These are phyloP conservation scores for Endomychus coccineus DNA, from an alignment of 2,888 invertebrate species.

Conservation along the genomic window DNA sequence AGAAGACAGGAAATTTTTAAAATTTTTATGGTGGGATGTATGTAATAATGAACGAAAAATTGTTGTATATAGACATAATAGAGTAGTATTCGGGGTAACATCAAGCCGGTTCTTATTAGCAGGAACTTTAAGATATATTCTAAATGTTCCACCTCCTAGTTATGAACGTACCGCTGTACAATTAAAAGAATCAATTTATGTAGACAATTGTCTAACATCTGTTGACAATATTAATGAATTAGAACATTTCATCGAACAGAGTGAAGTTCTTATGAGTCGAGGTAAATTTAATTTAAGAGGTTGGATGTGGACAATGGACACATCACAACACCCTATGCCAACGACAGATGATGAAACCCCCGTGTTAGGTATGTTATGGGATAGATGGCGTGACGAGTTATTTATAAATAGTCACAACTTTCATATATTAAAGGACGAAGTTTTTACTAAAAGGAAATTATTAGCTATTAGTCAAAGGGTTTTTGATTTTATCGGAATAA, in stretches of 20 bases:
- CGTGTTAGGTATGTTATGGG: constrained; percentile 6
- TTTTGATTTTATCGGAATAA: constrained; percentile 3
- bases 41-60: too few species aligned
- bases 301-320: background rate
- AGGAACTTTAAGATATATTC: background rate
- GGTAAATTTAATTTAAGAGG: constrained; percentile 5
- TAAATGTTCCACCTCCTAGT: too few species aligned
- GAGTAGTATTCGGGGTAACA: constrained; percentile 4
- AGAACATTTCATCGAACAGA: background rate
- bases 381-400: too few species aligned
- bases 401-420: too few species aligned
- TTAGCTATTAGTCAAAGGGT: constrained; percentile 2
- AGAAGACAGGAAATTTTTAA: constrained; percentile 25
- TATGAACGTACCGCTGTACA: too few species aligned
- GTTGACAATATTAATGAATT: background rate
- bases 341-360: background rate
- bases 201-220: background rate
- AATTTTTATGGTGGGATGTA: constrained; percentile 24
- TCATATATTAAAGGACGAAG: too few species aligned
- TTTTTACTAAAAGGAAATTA: constrained; percentile 1
- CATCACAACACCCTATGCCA: too few species aligned
- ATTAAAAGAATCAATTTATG: too few species aligned
- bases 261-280: background rate
- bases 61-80: background rate
- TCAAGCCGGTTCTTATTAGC: constrained; percentile 2